Conservation (phyloP, 2,888 invertebrate species). For the Drosophila antonietae region DNA sequence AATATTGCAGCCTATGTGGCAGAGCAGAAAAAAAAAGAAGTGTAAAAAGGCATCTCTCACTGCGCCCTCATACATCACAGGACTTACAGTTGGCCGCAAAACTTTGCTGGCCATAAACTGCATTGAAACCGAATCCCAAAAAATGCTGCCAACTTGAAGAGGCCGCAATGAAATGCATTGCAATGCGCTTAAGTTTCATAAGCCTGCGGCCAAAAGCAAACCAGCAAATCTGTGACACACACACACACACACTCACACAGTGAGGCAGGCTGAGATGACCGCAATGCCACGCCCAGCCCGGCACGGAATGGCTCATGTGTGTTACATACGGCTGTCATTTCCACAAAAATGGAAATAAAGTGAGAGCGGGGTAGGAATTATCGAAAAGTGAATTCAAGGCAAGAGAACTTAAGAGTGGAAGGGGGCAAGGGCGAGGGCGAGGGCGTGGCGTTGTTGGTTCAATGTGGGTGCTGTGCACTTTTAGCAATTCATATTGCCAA, state of each 20-base stretch:
- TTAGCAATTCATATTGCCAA: conserved; percentile 39
- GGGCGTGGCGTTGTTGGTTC: background rate
- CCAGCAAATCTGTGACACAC: conserved; percentile 49
- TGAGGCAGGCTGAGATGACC: conserved; percentile 36
- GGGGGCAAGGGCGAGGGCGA: fast-evolving
- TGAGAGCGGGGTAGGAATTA: conserved; percentile 62
- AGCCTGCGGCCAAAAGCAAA: conserved; percentile 64
- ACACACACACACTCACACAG: conserved; percentile 12
- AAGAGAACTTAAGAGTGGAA: conserved; percentile 31
- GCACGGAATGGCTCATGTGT: conserved; percentile 22
- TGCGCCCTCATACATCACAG: conserved; percentile 39
- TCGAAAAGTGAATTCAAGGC: conserved; percentile 79
- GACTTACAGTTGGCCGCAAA: conserved; percentile 57
- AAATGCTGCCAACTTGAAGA: conserved; percentile 51
- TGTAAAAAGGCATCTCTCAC: conserved; percentile 11
- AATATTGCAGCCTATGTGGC: conserved; percentile 54
- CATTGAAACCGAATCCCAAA: conserved; percentile 37
- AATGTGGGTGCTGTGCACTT: conserved; percentile 13
- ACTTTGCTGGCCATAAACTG: conserved; percentile 58
- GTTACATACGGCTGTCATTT: conserved; percentile 56
- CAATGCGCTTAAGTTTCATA: conserved; percentile 65
- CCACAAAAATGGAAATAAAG: conserved; percentile 2
- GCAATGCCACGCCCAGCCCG: conserved; percentile 43
- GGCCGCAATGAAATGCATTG: conserved; percentile 64
- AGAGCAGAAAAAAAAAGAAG: background rate